Evolutionary conservation across 64 coral and sea anemone species (phyloP).

Genomic region (Astreopora myriophthalma): DNA sequence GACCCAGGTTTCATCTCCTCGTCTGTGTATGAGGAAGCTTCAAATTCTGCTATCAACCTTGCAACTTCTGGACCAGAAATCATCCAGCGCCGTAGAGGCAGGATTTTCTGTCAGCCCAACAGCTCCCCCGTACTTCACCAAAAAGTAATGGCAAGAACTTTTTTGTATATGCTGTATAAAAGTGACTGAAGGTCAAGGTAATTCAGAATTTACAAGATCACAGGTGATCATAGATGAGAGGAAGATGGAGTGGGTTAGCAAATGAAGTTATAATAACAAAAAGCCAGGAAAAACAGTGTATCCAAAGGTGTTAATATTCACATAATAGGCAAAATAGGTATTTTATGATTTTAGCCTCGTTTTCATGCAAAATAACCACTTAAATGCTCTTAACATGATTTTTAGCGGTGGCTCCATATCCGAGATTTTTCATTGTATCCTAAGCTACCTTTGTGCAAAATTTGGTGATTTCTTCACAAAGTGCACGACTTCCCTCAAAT

Average conservation of each 20-base stretch:
- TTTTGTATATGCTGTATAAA: too few relatives aligned
- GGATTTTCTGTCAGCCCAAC: not conserved
- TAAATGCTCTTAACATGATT: not conserved
- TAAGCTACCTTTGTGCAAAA: not conserved
- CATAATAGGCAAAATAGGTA: not conserved
- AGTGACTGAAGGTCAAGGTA: not conserved
- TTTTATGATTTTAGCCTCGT: not conserved
- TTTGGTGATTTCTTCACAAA: not conserved
- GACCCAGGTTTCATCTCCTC: not conserved
- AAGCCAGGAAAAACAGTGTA: not conserved
- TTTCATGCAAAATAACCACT: not conserved
- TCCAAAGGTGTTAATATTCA: not conserved
- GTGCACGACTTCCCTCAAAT: not conserved
- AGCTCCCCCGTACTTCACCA: not conserved
- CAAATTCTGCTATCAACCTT: too few relatives aligned
- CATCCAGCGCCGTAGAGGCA: slow-evolving; percentile 16
- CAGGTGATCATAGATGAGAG: too few relatives aligned
- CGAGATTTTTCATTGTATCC: not conserved
- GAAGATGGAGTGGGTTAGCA: too few relatives aligned
- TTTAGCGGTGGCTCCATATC: not conserved
- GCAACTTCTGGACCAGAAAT: slow-evolving; percentile 7
- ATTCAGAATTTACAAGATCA: too few relatives aligned
- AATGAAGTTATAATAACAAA: not conserved
- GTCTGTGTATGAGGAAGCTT: not conserved
- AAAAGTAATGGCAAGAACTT: too few relatives aligned